These are phyloP conservation scores for Phacellophora camtschatica DNA, from an alignment of 30 jellyfish, hydroid and myxozoan species.

Conservation along the genomic window DNA sequence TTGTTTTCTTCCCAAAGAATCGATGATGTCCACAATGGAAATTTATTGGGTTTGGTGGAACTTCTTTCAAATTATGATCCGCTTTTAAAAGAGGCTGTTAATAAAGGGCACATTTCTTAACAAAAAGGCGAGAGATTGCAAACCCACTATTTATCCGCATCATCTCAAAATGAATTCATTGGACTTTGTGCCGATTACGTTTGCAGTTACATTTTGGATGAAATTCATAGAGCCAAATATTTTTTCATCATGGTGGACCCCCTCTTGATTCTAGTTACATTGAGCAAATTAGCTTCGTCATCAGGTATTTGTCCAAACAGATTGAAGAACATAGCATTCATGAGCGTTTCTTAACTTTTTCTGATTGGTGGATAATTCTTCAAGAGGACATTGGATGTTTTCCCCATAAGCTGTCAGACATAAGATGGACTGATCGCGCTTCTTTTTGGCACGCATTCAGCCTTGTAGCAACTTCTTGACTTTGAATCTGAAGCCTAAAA, in stretches of 20 bases:
- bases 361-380: slow-evolving; percentile 13
- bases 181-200: slow-evolving; percentile 15
- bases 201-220: slow-evolving; percentile 22
- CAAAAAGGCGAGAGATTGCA: slow-evolving; percentile 53
- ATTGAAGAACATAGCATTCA: too few species aligned
- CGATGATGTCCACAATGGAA: slow-evolving; percentile 46
- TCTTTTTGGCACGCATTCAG: slow-evolving; percentile 28
- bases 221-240: slow-evolving; percentile 26
- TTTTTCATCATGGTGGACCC: too few species aligned
- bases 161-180: slow-evolving; percentile 39
- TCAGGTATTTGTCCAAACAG: too few species aligned
- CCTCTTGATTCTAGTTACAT: too few species aligned
- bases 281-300: too few species aligned
- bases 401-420: slow-evolving; percentile 14
- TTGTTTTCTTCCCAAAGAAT: slow-evolving; percentile 32
- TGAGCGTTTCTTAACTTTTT: slow-evolving; percentile 1
- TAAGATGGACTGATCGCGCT: slow-evolving; percentile 46
- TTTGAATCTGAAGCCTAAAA: slow-evolving; percentile 34
- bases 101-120: slow-evolving; percentile 32
- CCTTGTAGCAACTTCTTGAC: slow-evolving; percentile 16
- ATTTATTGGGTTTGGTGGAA: slow-evolving; percentile 38
- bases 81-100: slow-evolving; percentile 44
- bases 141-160: slow-evolving; percentile 47
- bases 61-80: slow-evolving; percentile 49
- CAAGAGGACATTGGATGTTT: slow-evolving; percentile 8